Conservation (phyloP, 2,113 vertebrate species). For the Xenus cinereus region DNA sequence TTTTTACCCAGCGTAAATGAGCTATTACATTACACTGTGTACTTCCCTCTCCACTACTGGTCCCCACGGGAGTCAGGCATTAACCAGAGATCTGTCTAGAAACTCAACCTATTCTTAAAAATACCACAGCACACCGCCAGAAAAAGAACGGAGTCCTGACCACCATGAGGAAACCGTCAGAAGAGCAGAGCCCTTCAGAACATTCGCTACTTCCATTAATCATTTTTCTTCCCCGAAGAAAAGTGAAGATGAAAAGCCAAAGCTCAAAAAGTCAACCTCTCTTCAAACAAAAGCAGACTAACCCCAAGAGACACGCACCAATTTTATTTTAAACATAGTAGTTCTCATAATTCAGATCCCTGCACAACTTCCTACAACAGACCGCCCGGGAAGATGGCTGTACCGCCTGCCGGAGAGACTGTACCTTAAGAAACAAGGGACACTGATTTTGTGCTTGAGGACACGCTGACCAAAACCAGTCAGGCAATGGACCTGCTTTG, state of each 20-base stretch:
- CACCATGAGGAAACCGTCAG: neutral
- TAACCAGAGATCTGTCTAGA: neutral
- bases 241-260: neutral
- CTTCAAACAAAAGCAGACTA: neutral
- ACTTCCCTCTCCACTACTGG: neutral
- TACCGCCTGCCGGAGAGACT: neutral
- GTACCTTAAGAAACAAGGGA: constrained; percentile 90
- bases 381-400: neutral
- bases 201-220: neutral
- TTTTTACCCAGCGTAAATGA: neutral
- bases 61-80: neutral
- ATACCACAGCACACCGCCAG: neutral
- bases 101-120: neutral
- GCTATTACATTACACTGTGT: neutral
- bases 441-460: constrained; percentile 99
- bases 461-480: constrained; percentile 99
- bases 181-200: neutral
- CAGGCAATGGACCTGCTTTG: constrained; percentile 97
- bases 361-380: neutral
- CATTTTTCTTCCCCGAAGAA: neutral
- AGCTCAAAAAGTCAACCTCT: neutral
- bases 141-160: neutral
- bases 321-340: neutral
- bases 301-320: neutral
- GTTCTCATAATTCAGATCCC: neutral